Evolutionary conservation across 92 coral and sea anemone species (phyloP).

Genomic region (Palythoa grandis): DNA sequence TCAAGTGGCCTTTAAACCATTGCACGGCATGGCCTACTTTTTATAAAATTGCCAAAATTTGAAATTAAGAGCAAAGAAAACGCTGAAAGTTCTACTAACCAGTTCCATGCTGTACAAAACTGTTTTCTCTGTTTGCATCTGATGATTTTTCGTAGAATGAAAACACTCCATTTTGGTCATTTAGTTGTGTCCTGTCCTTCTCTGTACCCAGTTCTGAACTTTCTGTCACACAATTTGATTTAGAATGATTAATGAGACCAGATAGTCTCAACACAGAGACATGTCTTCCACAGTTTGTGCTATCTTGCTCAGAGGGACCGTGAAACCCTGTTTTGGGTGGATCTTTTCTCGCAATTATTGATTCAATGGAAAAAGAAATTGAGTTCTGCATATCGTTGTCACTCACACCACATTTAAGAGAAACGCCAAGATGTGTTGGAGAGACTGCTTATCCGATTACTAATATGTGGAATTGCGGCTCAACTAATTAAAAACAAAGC

Average conservation of each 20-base stretch:
- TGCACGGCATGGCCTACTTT: background rate
- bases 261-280: slow-evolving; percentile 29
- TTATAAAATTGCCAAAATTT: background rate
- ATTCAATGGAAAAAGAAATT: slow-evolving; percentile 92
- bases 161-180: background rate
- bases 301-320: slow-evolving; percentile 39
- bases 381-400: slow-evolving; percentile 72
- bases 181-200: slow-evolving; percentile 1
- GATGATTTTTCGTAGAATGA: background rate
- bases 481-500: slow-evolving; percentile 82
- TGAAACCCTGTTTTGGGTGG: slow-evolving; percentile 62
- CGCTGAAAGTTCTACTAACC: slow-evolving; percentile 24
- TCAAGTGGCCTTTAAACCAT: background rate
- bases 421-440: slow-evolving; percentile 43
- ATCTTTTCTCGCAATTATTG: slow-evolving; percentile 89
- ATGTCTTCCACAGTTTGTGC: slow-evolving; percentile 20
- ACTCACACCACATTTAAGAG: slow-evolving; percentile 13
- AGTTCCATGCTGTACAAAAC: background rate
- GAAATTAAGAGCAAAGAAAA: background rate
- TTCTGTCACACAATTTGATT: slow-evolving; percentile 40
- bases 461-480: slow-evolving; percentile 60
- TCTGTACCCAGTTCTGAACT: slow-evolving; percentile 19
- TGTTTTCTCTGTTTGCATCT: slow-evolving; percentile 19
- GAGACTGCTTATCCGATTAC: slow-evolving; percentile 93
- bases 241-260: slow-evolving; percentile 44